Base-by-base conservation (phyloP, 2,888 invertebrate genomes). In the Lottia gigantea region DNA sequence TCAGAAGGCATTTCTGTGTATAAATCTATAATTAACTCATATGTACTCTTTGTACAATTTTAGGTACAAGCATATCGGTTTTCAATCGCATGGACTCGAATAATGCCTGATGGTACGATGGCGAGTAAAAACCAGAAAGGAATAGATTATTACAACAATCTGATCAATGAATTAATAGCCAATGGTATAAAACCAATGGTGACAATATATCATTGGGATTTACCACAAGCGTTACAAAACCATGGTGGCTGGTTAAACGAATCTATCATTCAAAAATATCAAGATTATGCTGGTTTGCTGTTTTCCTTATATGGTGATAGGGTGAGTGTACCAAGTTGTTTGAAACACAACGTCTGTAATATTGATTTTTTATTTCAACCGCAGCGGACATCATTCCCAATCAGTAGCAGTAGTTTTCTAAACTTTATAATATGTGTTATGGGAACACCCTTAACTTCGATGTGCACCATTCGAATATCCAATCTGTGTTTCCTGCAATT, bases 101-200 rank as follows among this genome's bases (percentile, higher is more conserved):
- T 95, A 64, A 88, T 95, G 76, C 94, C 95, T 0, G 91, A 90
- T 15, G 95, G 86, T 15, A 82, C 83, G 0, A 31, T 74, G 14
- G 71, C 67, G 2, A 76, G 75, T 0, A 68, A 94, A 23, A 95
- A 94, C 84, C 89, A 90, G 62, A 90, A 91, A 2, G 95, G 94
- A 23, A 90, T 95, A 14, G 89, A 91, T 71, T 94, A 95, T 88
- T 96, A 96, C 87, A 92, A 92, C 82, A 91, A 92, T 77, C 88
- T 96, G 62, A 93, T 95, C 68, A 90, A 94, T 81, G 93, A 92
- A 80, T 90, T 95, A 12, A 75, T 93, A 12, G 89, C 87, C 0
- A 89, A 90, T 67, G 90, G 90, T 16, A 92, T 93, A 70, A 85
- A 88, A 69, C 93, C 93, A 6, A 82, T 89, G 82, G 86, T 91